Conservation (phyloP, 1,140 invertebrate species). For the Kradibia gibbosae region DNA sequence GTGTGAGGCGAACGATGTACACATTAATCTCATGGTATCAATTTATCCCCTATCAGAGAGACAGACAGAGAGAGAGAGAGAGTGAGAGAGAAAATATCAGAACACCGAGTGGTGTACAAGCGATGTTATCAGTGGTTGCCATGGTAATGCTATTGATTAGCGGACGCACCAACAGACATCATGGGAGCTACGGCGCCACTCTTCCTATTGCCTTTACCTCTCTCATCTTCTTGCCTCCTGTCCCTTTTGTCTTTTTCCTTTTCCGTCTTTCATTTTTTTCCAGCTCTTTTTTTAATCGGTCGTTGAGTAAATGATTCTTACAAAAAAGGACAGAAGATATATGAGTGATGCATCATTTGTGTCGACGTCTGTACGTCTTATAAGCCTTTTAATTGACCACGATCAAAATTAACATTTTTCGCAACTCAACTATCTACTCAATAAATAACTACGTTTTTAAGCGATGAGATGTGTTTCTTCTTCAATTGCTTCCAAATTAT, state of each 20-base stretch:
- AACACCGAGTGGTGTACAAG: conserved; percentile 51
- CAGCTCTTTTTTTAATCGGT: conserved; percentile 2
- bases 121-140: conserved; percentile 75
- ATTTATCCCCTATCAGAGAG: background rate
- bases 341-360: too few relatives aligned
- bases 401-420: too few relatives aligned
- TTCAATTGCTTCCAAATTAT: too few relatives aligned
- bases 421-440: too few relatives aligned
- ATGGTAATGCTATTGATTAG: conserved; percentile 74
- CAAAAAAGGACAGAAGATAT: too few relatives aligned
- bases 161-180: conserved; percentile 73
- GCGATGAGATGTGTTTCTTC: too few relatives aligned
- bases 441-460: too few relatives aligned
- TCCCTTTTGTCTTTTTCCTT: conserved; percentile 29
- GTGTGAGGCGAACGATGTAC: too few relatives aligned
- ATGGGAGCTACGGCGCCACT: conserved; percentile 73
- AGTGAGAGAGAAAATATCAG: background rate
- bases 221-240: conserved; percentile 48
- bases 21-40: conserved; percentile 9
- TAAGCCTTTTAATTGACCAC: too few relatives aligned
- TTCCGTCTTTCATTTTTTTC: conserved; percentile 18
- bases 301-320: too few relatives aligned
- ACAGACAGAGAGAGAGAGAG: conserved; percentile 12
- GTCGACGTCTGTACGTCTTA: too few relatives aligned
- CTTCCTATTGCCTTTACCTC: conserved; percentile 65